Conservation (phyloP, 2,113 vertebrate species). For the Xiphorhynchus elegans region DNA sequence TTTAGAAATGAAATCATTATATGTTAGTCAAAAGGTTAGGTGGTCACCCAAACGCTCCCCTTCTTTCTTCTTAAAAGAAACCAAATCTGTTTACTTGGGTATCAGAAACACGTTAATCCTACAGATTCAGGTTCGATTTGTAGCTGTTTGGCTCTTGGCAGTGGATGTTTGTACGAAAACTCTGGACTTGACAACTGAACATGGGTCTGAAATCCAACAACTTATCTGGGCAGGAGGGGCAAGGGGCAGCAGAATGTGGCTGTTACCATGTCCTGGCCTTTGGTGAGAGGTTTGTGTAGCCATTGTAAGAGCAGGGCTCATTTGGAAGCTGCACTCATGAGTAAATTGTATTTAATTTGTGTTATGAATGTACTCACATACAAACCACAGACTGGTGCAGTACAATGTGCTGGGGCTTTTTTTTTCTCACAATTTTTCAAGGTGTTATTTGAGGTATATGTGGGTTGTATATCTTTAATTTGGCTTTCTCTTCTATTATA, state of each 20-base stretch:
- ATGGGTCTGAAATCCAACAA: not conserved
- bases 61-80: not conserved
- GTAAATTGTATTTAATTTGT: not conserved
- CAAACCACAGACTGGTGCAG: not conserved
- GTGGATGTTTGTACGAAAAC: not conserved
- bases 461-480: not conserved
- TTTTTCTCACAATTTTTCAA: not conserved
- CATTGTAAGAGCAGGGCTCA: not conserved
- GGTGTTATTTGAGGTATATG: not conserved
- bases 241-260: not conserved
- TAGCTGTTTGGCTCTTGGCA: not conserved
- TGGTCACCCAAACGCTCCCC: not conserved
- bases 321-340: not conserved
- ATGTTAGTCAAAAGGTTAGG: not conserved
- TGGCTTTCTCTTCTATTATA: not conserved
- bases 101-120: not conserved
- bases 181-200: not conserved
- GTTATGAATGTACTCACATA: not conserved
- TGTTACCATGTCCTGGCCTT: not conserved
- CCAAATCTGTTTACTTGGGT: rapidly evolving
- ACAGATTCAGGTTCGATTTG: not conserved
- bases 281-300: not conserved
- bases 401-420: not conserved
- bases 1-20: not conserved
- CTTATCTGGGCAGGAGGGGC: not conserved